Conservation (phyloP, 1,140 invertebrate genomes). For the Aphaenogaster ashmeadi region DNA sequence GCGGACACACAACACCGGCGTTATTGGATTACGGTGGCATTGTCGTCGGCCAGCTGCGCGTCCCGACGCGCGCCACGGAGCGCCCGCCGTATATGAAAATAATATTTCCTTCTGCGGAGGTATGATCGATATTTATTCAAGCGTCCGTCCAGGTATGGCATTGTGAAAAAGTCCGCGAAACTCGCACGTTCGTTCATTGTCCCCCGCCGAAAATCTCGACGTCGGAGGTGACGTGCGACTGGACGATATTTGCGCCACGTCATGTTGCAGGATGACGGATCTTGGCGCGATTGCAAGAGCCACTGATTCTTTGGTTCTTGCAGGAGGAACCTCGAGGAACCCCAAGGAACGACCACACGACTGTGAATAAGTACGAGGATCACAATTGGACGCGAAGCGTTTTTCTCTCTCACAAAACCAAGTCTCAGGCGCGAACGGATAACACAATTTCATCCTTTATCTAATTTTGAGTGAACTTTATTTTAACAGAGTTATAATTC, state of each 20-base stretch:
- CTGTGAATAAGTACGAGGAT: not conserved
- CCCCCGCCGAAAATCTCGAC: slow-evolving; percentile 34
- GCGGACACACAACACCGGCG: slow-evolving; percentile 67
- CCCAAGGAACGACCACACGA: not conserved
- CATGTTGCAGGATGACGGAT: slow-evolving; percentile 46
- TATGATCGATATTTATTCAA: slow-evolving; percentile 84
- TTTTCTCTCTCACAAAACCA: not conserved
- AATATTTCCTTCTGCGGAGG: slow-evolving; percentile 79
- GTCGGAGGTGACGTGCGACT: slow-evolving; percentile 44
- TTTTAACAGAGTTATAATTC: slow-evolving; percentile 18
- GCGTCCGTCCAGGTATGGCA: slow-evolving; percentile 65
- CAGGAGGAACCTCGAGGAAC: no score
- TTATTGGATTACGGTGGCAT: slow-evolving; percentile 82
- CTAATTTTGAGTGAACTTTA: not conserved
- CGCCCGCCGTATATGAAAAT: slow-evolving; percentile 81
- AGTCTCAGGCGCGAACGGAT: not conserved
- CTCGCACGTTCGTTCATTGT: slow-evolving; percentile 68
- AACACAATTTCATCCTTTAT: no score
- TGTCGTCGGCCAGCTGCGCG: slow-evolving; percentile 76
- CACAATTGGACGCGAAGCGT: not conserved
- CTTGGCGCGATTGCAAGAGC: slow-evolving; percentile 10
- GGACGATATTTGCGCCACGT: slow-evolving; percentile 48
- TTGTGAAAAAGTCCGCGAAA: slow-evolving; percentile 49
- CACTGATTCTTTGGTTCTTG: slow-evolving; percentile 9
- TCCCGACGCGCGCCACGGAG: slow-evolving; percentile 62